These are phyloP conservation scores for Eilema griseolum DNA, from an alignment of 2,888 invertebrate genomes.

Conservation along the genomic window DNA sequence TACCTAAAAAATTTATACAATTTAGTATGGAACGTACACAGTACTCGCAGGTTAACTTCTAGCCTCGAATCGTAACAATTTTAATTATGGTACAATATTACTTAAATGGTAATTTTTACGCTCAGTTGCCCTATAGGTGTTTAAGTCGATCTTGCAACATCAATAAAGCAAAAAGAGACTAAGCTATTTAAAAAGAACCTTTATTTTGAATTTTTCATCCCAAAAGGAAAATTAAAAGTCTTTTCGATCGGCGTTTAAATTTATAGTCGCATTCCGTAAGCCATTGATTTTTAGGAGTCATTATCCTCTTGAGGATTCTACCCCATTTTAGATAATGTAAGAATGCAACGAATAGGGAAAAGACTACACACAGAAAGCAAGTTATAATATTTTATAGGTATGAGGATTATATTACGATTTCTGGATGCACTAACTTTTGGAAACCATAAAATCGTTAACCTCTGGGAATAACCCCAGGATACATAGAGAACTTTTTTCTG, in stretches of 20 bases:
- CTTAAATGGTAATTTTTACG: no score
- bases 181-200: slow-evolving; percentile 3
- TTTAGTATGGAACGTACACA: no score
- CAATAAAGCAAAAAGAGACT: background rate
- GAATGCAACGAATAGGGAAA: slow-evolving; percentile 25
- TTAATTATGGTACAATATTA: no score
- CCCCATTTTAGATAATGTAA: slow-evolving; percentile 24
- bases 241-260: slow-evolving; percentile 27
- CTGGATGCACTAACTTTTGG: no score
- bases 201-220: slow-evolving; percentile 27
- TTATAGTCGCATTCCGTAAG: slow-evolving; percentile 28
- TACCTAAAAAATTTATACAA: background rate
- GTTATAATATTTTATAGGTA: slow-evolving; percentile 9
- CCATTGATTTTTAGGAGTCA: slow-evolving; percentile 36
- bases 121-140: no score
- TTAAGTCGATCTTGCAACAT: background rate
- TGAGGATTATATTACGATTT: background rate
- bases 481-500: no score
- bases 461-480: no score
- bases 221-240: slow-evolving; percentile 28
- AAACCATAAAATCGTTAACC: no score
- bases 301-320: slow-evolving; percentile 31
- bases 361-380: slow-evolving; percentile 8
- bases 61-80: no score
- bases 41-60: no score